Percentiles rank a stretch among this genome's conserved stretches.
phyloP scores from a whole-genome alignment of 1,140 invertebrate species.

The Leptoteleia sp. region DNA sequence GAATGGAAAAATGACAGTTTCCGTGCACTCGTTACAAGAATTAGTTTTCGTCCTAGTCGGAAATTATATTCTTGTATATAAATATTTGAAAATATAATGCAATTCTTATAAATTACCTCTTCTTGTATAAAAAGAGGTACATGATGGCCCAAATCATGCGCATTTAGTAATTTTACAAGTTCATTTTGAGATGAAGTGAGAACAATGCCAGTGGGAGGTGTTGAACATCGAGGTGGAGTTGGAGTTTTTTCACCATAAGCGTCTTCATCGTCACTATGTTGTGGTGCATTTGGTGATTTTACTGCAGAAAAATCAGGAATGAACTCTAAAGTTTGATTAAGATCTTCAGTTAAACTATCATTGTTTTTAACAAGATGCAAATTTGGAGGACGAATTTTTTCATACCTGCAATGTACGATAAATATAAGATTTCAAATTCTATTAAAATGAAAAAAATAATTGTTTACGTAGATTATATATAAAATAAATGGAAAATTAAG shows the following conservation, averaged over 20 bases:
- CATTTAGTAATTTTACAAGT: conserved; percentile 69
- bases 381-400: conserved; percentile 66
- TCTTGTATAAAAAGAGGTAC: conserved; percentile 74
- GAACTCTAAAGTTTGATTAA: conserved; percentile 69
- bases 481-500: too few relatives aligned
- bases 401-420: conserved; percentile 1
- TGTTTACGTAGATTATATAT: too few relatives aligned
- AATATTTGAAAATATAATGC: neutral
- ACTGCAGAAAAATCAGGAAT: conserved; percentile 71
- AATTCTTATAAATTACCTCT: conserved; percentile 70
- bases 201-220: conserved; percentile 72
- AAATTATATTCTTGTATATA: neutral
- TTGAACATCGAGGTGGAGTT: conserved; percentile 72
- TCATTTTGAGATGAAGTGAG: conserved; percentile 66
- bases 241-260: conserved; percentile 75
- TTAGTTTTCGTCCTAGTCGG: too few relatives aligned
- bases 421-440: too few relatives aligned
- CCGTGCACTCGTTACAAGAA: too few relatives aligned
- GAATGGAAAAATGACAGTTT: too few relatives aligned
- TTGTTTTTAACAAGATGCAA: conserved; percentile 53
- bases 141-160: conserved; percentile 68
- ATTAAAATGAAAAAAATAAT: too few relatives aligned
- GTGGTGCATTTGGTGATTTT: conserved; percentile 71
- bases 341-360: conserved; percentile 25
- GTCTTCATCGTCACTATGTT: conserved; percentile 71